A percentile compares a stretch with the other conserved stretches of the same genome.
Conservation (phyloP, 2,797 vertebrate species). For the Cynopterus sphinx region DNA sequence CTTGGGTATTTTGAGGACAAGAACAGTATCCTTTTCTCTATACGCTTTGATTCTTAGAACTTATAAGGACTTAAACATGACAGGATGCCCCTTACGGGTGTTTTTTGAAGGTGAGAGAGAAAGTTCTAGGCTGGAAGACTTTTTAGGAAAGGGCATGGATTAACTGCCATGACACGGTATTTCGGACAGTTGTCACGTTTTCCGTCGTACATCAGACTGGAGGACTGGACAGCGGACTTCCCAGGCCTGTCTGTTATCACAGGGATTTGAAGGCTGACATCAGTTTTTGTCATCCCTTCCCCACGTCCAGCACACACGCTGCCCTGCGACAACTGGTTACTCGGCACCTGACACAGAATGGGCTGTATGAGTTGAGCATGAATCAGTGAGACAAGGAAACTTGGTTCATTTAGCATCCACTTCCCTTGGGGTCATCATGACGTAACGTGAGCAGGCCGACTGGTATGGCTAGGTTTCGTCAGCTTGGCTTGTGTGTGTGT, state of each 20-base stretch:
- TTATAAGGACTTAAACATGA: neutral
- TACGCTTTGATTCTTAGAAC: neutral
- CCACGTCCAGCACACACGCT: neutral
- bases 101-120: neutral
- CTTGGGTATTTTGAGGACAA: neutral
- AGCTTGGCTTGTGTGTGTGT: neutral
- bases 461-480: neutral
- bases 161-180: neutral
- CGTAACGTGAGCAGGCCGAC: fast-evolving
- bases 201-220: fast-evolving
- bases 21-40: neutral
- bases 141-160: neutral
- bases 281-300: neutral
- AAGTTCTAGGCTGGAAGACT: neutral
- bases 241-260: neutral
- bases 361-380: neutral
- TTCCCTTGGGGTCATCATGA: neutral
- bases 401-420: fast-evolving
- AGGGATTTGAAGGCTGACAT: neutral
- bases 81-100: neutral
- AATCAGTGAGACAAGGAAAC: neutral
- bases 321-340: neutral
- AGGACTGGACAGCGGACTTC: neutral
- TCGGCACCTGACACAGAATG: neutral
- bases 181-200: neutral